These are phyloP conservation scores for Ligdia adustata DNA, from an alignment of 2,888 invertebrate species.

Conservation along the genomic window DNA sequence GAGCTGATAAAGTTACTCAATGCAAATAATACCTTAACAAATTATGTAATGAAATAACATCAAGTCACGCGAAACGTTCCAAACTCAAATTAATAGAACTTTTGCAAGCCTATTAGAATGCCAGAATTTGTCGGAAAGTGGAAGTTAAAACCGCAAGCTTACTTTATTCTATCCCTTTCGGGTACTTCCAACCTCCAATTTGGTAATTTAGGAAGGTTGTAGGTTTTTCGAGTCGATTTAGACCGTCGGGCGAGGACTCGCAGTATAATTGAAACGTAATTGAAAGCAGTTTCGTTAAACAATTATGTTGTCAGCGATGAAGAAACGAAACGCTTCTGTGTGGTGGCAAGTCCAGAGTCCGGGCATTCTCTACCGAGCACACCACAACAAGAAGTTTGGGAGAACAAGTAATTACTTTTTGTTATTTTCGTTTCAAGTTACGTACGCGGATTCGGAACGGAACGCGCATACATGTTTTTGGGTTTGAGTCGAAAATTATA, in stretches of 20 bases:
- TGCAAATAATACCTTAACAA: constrained; percentile 1
- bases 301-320: constrained; percentile 60
- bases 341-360: too few species aligned
- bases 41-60: background rate
- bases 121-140: constrained; percentile 45
- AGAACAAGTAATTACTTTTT: constrained; percentile 69
- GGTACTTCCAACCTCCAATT: constrained; percentile 42
- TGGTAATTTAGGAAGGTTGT: constrained; percentile 48
- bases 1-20: constrained; percentile 11
- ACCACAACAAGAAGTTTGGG: constrained; percentile 52
- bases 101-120: constrained; percentile 64
- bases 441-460: constrained; percentile 31
- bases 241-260: constrained; percentile 45
- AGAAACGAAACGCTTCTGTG: too few species aligned
- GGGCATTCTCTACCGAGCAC: too few species aligned
- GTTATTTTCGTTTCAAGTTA: constrained; percentile 50
- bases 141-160: constrained; percentile 51
- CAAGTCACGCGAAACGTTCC: constrained; percentile 12
- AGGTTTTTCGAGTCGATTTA: constrained; percentile 51
- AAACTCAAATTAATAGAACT: constrained; percentile 39
- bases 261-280: too few species aligned
- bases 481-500: constrained; percentile 37
- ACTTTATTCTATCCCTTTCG: constrained; percentile 50
- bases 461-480: constrained; percentile 6
- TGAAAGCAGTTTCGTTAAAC: constrained; percentile 64